Evolutionary conservation across 1,140 invertebrate species (phyloP), one percentile per base, ranked within the genome.

Genomic region (Daktulosphaira vitifoliae): DNA sequence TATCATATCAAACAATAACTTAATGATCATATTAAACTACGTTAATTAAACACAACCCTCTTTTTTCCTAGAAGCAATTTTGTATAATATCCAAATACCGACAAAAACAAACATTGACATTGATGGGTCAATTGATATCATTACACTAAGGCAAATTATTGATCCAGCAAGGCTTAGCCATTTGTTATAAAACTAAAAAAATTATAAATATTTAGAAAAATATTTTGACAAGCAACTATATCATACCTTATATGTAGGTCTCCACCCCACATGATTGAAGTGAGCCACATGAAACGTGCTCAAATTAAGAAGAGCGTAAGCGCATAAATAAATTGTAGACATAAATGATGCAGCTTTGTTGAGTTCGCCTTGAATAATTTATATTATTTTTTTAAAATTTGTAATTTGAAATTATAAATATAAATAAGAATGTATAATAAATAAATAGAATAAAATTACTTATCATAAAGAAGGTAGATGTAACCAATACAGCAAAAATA

Each of bases 291-390:
- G 89, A 78, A 98, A 98, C 49, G 92, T 95, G 71, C 92, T 94
- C 77, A 94, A 97, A 78, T 98, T 97, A 71, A 97, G 94, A 33
- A 98, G 81, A 16, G 92, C 90, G 73, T 97, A 98, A 4, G 92
- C 89, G 23, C 92, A 92, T 73, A 97, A 79, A 75, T 96, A 98
- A 75, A 97, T 96, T 74, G 94, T 97, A 22, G 94, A 96, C 68
- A 97, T 96, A 52, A 98, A 77, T 1, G 91, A 90, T 20, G 94
- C 93, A 69, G 97, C 96, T 3, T 83, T 81, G 76, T 98, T 96
- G 62, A 92, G 74, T 72, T 92, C 82, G 38, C 84, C 88, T 89
- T 77, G 15, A 26, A 62, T 16, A 42, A 9, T 42, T 11, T 3
- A 23, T 16, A 3, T 39, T n/a, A n/a, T 20, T n/a, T n/a, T n/a